Evolutionary conservation across 2,888 invertebrate genomes (phyloP), one percentile per base, ranked within the genome.

Genomic region (Rhodophaea formosa): DNA sequence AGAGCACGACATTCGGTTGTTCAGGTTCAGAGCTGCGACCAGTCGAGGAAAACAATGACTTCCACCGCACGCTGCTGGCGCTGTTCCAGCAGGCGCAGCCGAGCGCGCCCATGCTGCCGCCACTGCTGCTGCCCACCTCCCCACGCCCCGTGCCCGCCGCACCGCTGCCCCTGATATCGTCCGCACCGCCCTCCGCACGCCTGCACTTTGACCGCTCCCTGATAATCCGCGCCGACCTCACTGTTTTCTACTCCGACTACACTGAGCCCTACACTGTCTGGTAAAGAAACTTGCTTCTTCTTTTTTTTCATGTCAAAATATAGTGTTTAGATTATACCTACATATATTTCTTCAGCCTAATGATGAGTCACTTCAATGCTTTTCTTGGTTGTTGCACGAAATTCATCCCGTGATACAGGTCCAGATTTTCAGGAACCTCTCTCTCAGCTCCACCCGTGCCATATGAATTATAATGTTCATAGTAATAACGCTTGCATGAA

Each of bases 41-140:
- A 6, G 44, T 17, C 17, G 23, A 7, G 1, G 17, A 17, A 1
- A 8, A 45, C 10, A 10, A 3, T 0, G 23, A 23, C 3, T 23
- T 23, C 23, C 17, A 45, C 7, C 8, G 8, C 23, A 23, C 23
- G 45, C 45, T 45, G 45, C 45, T 45, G 17, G 8, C 17, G 45
- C 10, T 45, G 45, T 45, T 45, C 45, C 45, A 17, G 1, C 5
- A 8, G 17, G 8, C 8, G n/a, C n/a, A 17, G 45, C 45, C 45
- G 45, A 17, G 45, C 45, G 45, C 45, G 45, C 45, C 45, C 10
- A 17, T 45, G 58, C 56, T 43, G 30, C 53, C 46, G 45, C 45
- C 55, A 16, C 55, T 8, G 43, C 62, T 39, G 47, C 49, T 56
- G 43, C 57, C 52, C 35, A 16, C 30, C 10, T 16, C 14, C 8